A percentile compares a stretch with the other conserved stretches of the same genome.
phyloP scores from a whole-genome alignment of 2,797 vertebrate species.

The Peromyscus eremicus region DNA sequence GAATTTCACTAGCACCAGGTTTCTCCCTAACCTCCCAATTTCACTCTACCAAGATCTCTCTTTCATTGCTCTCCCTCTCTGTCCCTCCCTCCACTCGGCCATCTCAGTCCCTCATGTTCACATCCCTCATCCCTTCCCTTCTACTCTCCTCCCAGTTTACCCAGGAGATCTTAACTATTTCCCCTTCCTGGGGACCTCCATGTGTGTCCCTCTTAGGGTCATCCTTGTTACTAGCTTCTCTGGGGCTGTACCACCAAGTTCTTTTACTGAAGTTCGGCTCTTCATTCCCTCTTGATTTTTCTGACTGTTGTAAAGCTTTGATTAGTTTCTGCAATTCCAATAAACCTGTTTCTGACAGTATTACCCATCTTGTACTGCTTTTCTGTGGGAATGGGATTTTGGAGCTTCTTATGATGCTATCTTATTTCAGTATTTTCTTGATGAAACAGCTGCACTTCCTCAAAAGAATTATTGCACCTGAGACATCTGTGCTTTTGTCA shows the following conservation, averaged over 20 bases:
- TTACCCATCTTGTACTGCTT: neutral
- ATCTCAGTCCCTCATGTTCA: too few relatives aligned
- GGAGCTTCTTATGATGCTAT: neutral
- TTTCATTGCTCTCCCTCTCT: too few relatives aligned
- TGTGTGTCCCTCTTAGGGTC: too few relatives aligned
- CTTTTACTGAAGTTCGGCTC: neutral
- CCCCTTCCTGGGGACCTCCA: too few relatives aligned
- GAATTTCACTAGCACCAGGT: too few relatives aligned
- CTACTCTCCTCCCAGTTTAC: too few relatives aligned
- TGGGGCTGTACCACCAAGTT: neutral
- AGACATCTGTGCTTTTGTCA: neutral
- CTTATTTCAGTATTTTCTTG: neutral
- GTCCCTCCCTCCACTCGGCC: too few relatives aligned
- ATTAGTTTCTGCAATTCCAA: neutral
- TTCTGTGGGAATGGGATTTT: neutral
- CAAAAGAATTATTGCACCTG: neutral
- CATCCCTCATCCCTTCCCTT: too few relatives aligned
- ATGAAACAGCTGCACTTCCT: neutral
- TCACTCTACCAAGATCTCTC: too few relatives aligned
- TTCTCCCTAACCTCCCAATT: too few relatives aligned
- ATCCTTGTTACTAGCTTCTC: too few relatives aligned
- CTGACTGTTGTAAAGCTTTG: neutral
- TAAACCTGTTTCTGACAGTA: neutral
- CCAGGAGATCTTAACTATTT: too few relatives aligned
- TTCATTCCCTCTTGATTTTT: neutral